Base-by-base conservation (phyloP, 2,888 invertebrate genomes). In the Scelioninae gen. 2 region DNA sequence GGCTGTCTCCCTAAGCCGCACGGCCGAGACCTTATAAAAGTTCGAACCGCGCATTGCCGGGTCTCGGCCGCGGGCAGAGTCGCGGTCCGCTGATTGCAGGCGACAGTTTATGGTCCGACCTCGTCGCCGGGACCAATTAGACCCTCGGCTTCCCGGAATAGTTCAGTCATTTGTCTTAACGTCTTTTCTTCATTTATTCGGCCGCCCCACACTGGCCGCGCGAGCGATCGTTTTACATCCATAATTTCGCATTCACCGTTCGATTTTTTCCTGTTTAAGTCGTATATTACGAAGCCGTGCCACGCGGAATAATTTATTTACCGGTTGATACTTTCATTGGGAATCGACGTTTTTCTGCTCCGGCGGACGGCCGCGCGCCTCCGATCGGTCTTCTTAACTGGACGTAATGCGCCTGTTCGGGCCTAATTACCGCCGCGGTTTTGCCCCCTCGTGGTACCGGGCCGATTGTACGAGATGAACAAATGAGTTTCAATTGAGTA, bases 71-170 rank as follows among this genome's bases (percentile, higher is more conserved):
- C 79, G 79, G 80, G 79, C 81, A 81, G 78, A 81, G 76, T 83
- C 81, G 81, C 81, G 80, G 80, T 79, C 77, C 79, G 58, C 78
- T 82, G 83, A 84, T 83, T 84, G 83, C 83, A 82, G 83, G 84
- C 84, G 85, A 86, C 85, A 85, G 84, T 85, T 85, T 85, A 85
- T 85, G 85, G 81, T 84, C 80, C 79, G 79, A 80, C 78, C 78
- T 78, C 78, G 78, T 81, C 80, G 79, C 77, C 79, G 78, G 80
- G 81, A 82, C 83, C 83, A 85, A 85, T 85, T 84, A 84, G 81
- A 82, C 82, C 81, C 79, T 78, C 77, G 82, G 81, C 82, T 85
- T 85, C 84, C 83, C 81, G 80, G 84, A 84, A 84, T 80, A 74
- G 75, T 74, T 70, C 76, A 68, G 58, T 75, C 72, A 70, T 71